phyloP scores from a whole-genome alignment of 2,888 invertebrate species.

The Taenaris catops region DNA sequence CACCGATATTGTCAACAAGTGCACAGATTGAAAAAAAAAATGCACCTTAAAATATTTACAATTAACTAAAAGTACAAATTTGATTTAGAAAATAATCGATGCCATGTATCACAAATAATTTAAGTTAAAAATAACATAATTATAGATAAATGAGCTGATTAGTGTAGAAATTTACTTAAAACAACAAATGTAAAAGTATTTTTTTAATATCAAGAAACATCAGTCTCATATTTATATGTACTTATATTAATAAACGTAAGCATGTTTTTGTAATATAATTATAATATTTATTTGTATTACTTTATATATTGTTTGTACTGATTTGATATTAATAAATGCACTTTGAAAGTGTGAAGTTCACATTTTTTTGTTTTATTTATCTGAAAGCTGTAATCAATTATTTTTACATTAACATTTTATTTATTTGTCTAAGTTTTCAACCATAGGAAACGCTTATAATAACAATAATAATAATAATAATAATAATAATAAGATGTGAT shows the following conservation, averaged over 20 bases:
- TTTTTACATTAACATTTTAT: too few relatives aligned
- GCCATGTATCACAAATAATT: slow-evolving; percentile 47
- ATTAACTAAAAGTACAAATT: slow-evolving; percentile 52
- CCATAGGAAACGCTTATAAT: too few relatives aligned
- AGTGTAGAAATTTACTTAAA: not conserved
- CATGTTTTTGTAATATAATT: slow-evolving; percentile 37
- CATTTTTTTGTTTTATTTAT: slow-evolving; percentile 19
- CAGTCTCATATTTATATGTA: slow-evolving; percentile 9
- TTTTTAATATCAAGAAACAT: not conserved
- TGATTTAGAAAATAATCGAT: slow-evolving; percentile 42
- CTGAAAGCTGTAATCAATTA: not conserved
- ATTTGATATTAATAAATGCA: slow-evolving; percentile 67
- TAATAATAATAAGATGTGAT: too few relatives aligned
- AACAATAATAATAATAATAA: too few relatives aligned
- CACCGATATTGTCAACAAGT: not conserved
- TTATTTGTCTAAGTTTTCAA: too few relatives aligned
- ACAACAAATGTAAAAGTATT: slow-evolving; percentile 1
- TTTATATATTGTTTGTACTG: slow-evolving; percentile 52
- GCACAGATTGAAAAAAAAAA: slow-evolving; percentile 2
- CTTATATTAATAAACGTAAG: slow-evolving; percentile 5
- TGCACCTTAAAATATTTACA: slow-evolving; percentile 2
- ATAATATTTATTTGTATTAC: slow-evolving; percentile 60
- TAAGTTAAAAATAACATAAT: slow-evolving; percentile 21
- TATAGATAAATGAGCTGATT: slow-evolving; percentile 7
- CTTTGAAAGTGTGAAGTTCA: slow-evolving; percentile 67